Evolutionary conservation across 2,797 vertebrate species (phyloP).

Genomic region (Melanotaenia parkinsoni): DNA sequence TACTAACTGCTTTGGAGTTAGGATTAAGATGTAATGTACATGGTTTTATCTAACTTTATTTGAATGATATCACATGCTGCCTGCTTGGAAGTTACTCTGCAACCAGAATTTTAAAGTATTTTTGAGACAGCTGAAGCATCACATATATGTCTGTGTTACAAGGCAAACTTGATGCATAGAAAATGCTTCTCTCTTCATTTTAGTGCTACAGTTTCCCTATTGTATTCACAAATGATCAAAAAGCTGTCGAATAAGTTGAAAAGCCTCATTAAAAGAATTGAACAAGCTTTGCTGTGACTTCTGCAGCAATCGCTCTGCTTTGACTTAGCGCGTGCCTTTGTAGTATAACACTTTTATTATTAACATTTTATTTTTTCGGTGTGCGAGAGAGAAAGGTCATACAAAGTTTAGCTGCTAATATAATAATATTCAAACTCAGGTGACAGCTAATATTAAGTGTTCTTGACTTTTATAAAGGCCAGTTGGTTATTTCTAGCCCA

Average conservation of each 20-base stretch:
- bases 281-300: constrained; percentile 18
- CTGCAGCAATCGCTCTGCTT: background rate
- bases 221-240: constrained; percentile 17
- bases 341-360: background rate
- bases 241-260: background rate
- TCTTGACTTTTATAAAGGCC: constrained; percentile 13
- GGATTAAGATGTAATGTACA: background rate
- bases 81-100: background rate
- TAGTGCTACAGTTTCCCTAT: background rate
- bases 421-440: constrained; percentile 53
- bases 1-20: background rate
- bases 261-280: background rate
- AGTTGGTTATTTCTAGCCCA: constrained; percentile 12
- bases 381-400: background rate
- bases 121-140: background rate
- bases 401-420: constrained; percentile 17
- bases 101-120: constrained; percentile 15
- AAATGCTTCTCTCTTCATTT: background rate
- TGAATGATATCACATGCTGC: background rate
- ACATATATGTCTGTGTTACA: background rate
- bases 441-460: constrained; percentile 15
- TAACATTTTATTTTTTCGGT: background rate
- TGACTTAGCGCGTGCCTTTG: constrained; percentile 19
- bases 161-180: background rate
- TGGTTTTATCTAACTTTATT: constrained; percentile 22